These are phyloP conservation scores for Circaetus gallicus DNA, from an alignment of 2,113 vertebrate genomes.

Conservation along the genomic window DNA sequence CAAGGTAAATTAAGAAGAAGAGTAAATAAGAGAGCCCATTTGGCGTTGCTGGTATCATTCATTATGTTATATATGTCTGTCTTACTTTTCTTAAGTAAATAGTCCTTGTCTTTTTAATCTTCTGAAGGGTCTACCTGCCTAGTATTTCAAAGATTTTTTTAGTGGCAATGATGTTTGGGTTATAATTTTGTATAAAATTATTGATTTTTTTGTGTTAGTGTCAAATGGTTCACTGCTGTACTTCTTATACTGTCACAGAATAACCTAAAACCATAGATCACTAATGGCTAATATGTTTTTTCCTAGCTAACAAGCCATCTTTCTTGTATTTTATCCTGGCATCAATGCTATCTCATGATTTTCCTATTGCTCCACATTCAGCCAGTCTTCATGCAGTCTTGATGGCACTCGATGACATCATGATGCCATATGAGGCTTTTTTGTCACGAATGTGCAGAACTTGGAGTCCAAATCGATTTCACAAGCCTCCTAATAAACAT, in stretches of 20 bases:
- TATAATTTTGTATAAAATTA: background rate
- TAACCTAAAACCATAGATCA: background rate
- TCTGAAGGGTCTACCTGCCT: background rate
- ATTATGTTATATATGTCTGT: background rate
- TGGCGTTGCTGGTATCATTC: background rate
- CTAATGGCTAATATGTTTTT: background rate
- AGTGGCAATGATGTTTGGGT: background rate
- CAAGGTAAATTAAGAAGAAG: background rate
- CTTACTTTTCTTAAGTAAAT: background rate
- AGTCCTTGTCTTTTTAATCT: background rate
- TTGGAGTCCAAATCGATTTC: background rate
- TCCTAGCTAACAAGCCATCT: background rate
- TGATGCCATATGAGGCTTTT: background rate
- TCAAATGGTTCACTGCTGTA: background rate
- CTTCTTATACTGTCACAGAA: background rate
- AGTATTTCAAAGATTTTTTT: background rate
- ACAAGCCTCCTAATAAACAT: background rate
- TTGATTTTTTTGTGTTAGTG: background rate
- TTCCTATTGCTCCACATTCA: background rate
- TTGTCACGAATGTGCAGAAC: fast-evolving
- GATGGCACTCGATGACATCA: background rate
- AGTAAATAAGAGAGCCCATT: background rate
- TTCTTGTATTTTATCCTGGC: background rate
- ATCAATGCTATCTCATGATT: background rate
- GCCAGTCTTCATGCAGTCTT: background rate